phyloP scores from a whole-genome alignment of 2,888 invertebrate genomes.

The Sphaeridia pumilis region DNA sequence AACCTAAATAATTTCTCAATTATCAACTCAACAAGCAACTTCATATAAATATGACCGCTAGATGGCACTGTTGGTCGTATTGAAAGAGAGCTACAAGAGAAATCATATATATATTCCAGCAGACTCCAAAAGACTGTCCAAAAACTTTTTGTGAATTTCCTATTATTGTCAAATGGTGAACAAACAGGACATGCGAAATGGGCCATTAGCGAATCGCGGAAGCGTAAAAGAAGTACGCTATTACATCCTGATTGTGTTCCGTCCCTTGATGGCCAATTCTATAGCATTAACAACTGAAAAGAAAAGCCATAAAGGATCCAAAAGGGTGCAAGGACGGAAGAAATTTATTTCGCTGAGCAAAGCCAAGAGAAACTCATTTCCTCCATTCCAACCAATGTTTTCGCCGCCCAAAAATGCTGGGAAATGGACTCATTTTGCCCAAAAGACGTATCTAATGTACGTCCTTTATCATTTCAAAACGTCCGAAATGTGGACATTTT shows the following conservation, averaged over 20 bases:
- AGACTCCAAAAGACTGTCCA: background rate
- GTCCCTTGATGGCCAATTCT: background rate
- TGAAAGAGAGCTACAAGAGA: too few species aligned
- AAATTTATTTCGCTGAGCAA: background rate
- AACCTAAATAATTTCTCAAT: background rate
- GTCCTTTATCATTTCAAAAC: too few species aligned
- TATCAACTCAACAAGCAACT: background rate
- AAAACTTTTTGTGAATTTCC: background rate
- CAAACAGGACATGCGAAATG: background rate
- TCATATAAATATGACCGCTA: too few species aligned
- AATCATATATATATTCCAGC: background rate
- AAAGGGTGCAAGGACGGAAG: slow-evolving; percentile 3
- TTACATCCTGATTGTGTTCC: background rate
- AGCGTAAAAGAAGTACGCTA: background rate
- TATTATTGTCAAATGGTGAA: background rate
- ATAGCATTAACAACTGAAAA: background rate
- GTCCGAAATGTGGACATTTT: too few species aligned
- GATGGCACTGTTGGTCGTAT: too few species aligned
- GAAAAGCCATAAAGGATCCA: background rate
- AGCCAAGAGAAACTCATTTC: background rate
- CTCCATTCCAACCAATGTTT: background rate
- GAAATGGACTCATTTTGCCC: background rate
- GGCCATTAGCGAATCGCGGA: background rate
- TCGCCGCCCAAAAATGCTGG: background rate
- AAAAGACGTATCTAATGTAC: background rate